phyloP scores from a whole-genome alignment of 64 coral and sea anemone genomes.

The Stylophora pistillata region DNA sequence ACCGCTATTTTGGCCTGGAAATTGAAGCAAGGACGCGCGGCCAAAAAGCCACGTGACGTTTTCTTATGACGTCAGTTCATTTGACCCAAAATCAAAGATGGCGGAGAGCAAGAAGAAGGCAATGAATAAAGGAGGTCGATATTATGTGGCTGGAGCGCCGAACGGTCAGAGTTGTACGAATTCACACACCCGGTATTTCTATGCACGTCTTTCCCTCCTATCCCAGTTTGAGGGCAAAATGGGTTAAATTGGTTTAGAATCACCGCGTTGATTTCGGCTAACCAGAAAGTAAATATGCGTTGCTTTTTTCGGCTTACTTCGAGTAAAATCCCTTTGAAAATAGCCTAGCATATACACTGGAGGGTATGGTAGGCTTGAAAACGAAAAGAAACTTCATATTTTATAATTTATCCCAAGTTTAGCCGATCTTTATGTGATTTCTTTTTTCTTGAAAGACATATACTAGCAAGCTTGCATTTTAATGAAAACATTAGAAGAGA shows the following conservation, averaged over 20 bases:
- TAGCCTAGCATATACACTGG: too few species aligned
- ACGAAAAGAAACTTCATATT: too few species aligned
- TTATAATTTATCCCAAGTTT: too few species aligned
- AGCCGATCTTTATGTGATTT: too few species aligned
- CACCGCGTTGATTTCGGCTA: background rate
- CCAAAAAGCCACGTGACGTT: slow-evolving; percentile 54
- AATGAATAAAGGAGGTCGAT: slow-evolving; percentile 46
- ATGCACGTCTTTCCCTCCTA: slow-evolving; percentile 10
- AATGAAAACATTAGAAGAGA: slow-evolving; percentile 27
- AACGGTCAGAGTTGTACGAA: slow-evolving; percentile 48
- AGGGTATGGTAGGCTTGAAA: too few species aligned
- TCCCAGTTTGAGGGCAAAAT: background rate
- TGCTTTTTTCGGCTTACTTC: too few species aligned
- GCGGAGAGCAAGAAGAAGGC: slow-evolving; percentile 31
- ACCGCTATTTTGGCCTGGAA: background rate
- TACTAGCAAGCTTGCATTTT: slow-evolving; percentile 36
- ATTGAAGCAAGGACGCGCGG: background rate
- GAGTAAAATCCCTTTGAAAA: too few species aligned
- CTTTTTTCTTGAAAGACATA: slow-evolving; percentile 16
- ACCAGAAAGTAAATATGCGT: background rate
- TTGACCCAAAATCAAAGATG: background rate
- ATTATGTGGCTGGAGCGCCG: slow-evolving; percentile 58
- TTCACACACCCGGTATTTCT: background rate
- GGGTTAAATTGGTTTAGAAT: slow-evolving; percentile 21
- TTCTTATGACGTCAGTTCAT: slow-evolving; percentile 53